A percentile compares a stretch with the other conserved stretches of the same genome.
phyloP scores from a whole-genome alignment of 1,140 invertebrate species.

The Alviniconcha marisindica region DNA sequence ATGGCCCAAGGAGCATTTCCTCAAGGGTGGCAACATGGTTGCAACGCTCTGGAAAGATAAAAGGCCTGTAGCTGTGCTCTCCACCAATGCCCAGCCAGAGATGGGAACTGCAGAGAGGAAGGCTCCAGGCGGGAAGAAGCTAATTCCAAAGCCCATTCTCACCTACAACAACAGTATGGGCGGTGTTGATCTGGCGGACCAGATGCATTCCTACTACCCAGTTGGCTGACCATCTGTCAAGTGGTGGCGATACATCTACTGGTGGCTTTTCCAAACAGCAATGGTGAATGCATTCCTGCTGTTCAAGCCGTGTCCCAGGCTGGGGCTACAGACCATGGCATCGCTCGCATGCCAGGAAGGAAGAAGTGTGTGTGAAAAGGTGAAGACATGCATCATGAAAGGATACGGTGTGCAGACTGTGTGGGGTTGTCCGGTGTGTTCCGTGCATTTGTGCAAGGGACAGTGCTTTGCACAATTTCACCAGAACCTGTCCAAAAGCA shows the following conservation, averaged over 20 bases:
- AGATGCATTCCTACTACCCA: slow-evolving; percentile 17
- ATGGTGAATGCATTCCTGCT: slow-evolving; percentile 24
- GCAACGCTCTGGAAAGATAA: slow-evolving; percentile 35
- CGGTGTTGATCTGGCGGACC: slow-evolving; percentile 36
- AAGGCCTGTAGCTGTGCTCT: slow-evolving; percentile 22
- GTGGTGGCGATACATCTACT: slow-evolving; percentile 41
- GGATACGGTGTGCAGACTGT: too few relatives aligned
- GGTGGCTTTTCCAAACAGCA: slow-evolving; percentile 17
- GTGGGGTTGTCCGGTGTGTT: too few relatives aligned
- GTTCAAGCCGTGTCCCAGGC: not conserved
- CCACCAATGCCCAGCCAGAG: slow-evolving; percentile 14
- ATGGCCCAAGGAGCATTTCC: slow-evolving; percentile 9
- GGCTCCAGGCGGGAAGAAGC: not conserved
- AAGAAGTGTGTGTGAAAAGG: too few relatives aligned
- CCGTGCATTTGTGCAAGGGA: too few relatives aligned
- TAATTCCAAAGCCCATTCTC: not conserved
- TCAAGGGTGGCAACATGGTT: slow-evolving; percentile 4
- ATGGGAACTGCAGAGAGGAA: not conserved
- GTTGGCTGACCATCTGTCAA: slow-evolving; percentile 2
- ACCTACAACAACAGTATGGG: slow-evolving; percentile 30
- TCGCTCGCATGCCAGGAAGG: too few relatives aligned
- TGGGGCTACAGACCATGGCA: too few relatives aligned
- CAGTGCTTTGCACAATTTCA: too few relatives aligned
- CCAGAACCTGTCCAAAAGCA: too few relatives aligned
- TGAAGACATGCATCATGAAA: too few relatives aligned